Conservation (phyloP, 2,888 invertebrate species). For the Melanotus villosus region DNA sequence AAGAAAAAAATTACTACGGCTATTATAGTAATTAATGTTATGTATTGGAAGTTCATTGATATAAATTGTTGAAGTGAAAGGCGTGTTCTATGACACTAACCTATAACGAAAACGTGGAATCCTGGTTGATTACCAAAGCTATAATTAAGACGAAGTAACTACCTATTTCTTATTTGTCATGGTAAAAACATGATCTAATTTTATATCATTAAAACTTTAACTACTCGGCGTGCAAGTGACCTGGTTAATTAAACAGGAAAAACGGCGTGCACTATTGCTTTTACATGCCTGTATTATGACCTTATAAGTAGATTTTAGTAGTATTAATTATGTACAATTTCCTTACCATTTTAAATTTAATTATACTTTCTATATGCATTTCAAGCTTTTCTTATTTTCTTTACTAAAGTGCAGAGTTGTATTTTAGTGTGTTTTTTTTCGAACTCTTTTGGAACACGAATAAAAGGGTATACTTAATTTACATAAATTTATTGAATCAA, state of each 20-base stretch:
- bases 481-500: too few species aligned
- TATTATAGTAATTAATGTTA: background rate
- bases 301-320: too few species aligned
- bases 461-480: too few species aligned
- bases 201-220: slow-evolving; percentile 16
- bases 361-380: too few species aligned
- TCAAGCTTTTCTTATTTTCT: too few species aligned
- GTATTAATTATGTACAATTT: too few species aligned
- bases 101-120: slow-evolving; percentile 36
- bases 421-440: too few species aligned
- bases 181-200: slow-evolving; percentile 22
- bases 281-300: background rate
- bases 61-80: slow-evolving; percentile 32
- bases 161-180: slow-evolving; percentile 23
- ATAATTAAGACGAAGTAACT: slow-evolving; percentile 27
- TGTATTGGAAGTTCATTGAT: slow-evolving; percentile 10
- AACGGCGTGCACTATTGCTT: background rate
- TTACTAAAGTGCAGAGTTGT: too few species aligned
- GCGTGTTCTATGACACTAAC: slow-evolving; percentile 31
- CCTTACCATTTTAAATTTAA: too few species aligned
- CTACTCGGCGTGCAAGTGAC: slow-evolving; percentile 8
- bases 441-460: too few species aligned
- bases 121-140: slow-evolving; percentile 20
- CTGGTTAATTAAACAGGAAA: slow-evolving; percentile 4
- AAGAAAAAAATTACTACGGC: too few species aligned